Evolutionary conservation across 2,888 invertebrate genomes (phyloP), one percentile per base, ranked within the genome.

Genomic region (Leucoma salicis): DNA sequence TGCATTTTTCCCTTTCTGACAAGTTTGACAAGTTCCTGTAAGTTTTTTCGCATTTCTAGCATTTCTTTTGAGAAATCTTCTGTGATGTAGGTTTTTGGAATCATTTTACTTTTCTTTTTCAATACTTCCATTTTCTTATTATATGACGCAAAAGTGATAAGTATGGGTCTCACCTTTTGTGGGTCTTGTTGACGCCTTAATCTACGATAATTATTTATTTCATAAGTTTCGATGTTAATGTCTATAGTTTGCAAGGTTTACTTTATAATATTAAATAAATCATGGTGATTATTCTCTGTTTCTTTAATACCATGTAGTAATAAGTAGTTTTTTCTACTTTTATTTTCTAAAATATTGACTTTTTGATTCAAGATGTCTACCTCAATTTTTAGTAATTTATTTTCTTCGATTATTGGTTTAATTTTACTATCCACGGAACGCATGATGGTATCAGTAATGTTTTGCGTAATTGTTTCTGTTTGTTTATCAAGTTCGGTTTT

Each of bases 11-110:
- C 49, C 47, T 2, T 46, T 44, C 12, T 31, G 33, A 46, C 53
- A 35, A 39, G 28, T 31, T 33, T 32, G 0, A 49, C 16, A 35
- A 44, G 4, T 33, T 13, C n/a, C 12, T 44, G 43, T 15, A 53
- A 12, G 2, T 45, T 29, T 42, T 46, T 43, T 4, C 47, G 44
- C 7, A n/a, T 24, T 18, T 44, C 33, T 5, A 47, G 3, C 0
- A 35, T 45, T 47, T 47, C 45, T 36, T 49, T 53, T 1, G 53
- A 40, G 14, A 42, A 53, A 28, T 49, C 53, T 34, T 49, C 42
- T 0, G 49, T 49, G 5, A 49, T 39, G 14, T 49, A 53, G 0
- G 38, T 44, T 3, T 28, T 10, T 28, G 35, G 7, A 2, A 40
- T 37, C 38, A 45, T 38, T 14, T 49, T 40, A 1, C 3, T 42